Evolutionary conservation across 2,113 vertebrate genomes (phyloP), one percentile per base, ranked within the genome.

Genomic region (Chloebia gouldiae): DNA sequence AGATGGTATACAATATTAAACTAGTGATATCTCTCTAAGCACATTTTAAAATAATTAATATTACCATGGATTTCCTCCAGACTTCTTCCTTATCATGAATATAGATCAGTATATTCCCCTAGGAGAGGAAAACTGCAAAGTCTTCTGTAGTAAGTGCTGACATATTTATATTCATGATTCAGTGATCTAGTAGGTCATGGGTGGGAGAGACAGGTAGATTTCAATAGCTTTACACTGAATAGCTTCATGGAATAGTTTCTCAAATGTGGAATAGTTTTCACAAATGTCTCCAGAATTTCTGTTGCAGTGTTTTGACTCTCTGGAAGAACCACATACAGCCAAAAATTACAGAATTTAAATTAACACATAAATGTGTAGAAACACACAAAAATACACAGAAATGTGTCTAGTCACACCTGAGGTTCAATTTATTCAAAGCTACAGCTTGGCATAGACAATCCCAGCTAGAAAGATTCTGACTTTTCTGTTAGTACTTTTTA

Each of bases 11-110:
- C 50, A 88, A 80, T 93, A 87, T 92, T 93, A 92, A 90, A 78
- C 76, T 22, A 78, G 69, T 66, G 73, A 81, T 90, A 93, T 63
- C 89, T 95, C 93, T 91, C 82, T 70, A 94, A 91, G 76, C 71
- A 90, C 88, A 83, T 84, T 85, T 91, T 33, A 93, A 94, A 90
- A 90, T 92, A 94, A 95, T 96, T 97, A 97, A 93, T 96, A 97
- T 95, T 89, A 86, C 86, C 47, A 54, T 79, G 60, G 45, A 93
- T 91, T 90, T 96, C 64, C 61, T 94, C 75, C 92, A 92, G 68
- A 90, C 50, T 84, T 92, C 71, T 86, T 92, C 44, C 71, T 30
- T 90, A 78, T 93, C 63, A 89, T 75, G 86, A 90, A 94, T 90
- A 94, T 64, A 85, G 71, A 91, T 63, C 45, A 92, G 31, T 23